Evolutionary conservation across 1,140 invertebrate species (phyloP).

Genomic region (Melanaphis sacchari): DNA sequence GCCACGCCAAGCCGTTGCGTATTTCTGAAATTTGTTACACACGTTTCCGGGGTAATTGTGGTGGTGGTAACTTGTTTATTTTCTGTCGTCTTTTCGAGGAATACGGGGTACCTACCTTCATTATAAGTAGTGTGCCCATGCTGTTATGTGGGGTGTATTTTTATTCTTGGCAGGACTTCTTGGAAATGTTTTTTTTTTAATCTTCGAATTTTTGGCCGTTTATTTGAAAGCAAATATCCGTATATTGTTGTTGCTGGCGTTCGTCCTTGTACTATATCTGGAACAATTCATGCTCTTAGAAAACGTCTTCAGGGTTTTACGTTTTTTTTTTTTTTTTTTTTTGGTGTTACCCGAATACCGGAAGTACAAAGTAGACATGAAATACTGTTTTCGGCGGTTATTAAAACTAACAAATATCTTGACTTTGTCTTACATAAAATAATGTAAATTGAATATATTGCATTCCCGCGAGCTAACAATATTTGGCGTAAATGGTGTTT

Average conservation of each 20-base stretch:
- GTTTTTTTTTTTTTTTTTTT: not conserved
- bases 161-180: not conserved
- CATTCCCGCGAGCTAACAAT: no score
- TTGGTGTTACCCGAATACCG: not conserved
- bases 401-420: no score
- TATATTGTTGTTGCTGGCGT: not conserved
- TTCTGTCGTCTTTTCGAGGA: not conserved
- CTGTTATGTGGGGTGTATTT: not conserved
- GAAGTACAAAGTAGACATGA: no score
- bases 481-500: no score
- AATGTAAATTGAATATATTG: no score
- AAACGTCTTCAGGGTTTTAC: not conserved
- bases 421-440: no score
- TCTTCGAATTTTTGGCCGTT: not conserved
- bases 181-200: not conserved
- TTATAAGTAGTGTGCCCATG: not conserved
- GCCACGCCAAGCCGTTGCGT: not conserved
- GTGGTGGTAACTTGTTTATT: not conserved
- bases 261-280: not conserved
- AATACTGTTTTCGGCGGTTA: no score
- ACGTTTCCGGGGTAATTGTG: not conserved
- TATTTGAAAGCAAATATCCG: not conserved
- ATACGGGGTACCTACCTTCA: not conserved
- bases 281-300: not conserved
- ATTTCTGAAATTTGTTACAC: not conserved